Conservation (phyloP, 2,113 vertebrate genomes). For the Fregetta grallaria region DNA sequence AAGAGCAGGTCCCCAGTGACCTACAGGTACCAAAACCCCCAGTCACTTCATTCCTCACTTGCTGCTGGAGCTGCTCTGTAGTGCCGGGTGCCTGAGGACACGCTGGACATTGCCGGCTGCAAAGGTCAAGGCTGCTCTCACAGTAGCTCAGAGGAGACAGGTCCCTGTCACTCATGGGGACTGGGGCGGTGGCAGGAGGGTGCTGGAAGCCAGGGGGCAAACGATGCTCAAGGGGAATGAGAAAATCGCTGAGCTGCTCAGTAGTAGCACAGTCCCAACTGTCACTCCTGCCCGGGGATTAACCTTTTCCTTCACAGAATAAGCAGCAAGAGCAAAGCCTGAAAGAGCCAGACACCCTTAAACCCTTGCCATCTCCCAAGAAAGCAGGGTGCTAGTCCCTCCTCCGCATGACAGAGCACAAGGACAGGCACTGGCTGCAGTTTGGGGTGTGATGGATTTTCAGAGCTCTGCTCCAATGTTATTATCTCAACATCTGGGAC, state of each 20-base stretch:
- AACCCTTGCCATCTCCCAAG: neutral
- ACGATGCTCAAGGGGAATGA: neutral
- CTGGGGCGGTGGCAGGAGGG: neutral
- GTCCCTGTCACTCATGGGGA: neutral
- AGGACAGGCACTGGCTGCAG: neutral
- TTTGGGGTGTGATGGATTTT: neutral
- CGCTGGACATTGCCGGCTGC: neutral
- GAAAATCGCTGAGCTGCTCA: neutral
- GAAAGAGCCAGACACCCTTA: neutral
- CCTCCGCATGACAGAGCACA: fast-evolving
- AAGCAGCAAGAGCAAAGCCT: neutral
- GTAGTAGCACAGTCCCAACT: neutral
- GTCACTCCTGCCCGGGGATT: neutral
- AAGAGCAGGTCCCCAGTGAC: neutral
- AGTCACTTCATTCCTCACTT: fast-evolving
- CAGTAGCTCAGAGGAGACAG: neutral
- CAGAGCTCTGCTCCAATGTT: neutral
- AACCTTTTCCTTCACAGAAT: neutral
- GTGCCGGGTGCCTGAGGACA: neutral
- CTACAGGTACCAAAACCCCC: neutral
- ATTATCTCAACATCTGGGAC: neutral
- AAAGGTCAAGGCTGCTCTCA: neutral
- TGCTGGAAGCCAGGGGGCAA: neutral
- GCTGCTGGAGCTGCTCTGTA: neutral
- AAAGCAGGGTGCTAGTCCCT: neutral